phyloP scores from a whole-genome alignment of 2,797 vertebrate species.

The Bufotes viridis region DNA sequence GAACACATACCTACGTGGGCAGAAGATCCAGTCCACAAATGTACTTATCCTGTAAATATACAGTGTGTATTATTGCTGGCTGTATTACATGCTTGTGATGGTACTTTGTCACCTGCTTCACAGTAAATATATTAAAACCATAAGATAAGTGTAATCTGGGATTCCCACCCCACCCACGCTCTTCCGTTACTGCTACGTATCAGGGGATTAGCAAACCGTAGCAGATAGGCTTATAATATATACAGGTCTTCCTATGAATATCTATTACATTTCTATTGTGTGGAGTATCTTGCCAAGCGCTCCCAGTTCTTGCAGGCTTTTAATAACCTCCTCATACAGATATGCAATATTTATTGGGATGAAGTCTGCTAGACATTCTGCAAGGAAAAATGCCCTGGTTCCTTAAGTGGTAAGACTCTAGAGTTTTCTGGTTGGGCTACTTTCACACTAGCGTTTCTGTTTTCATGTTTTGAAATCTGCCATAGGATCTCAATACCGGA shows the following conservation, averaged over 20 bases:
- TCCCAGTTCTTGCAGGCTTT: not conserved
- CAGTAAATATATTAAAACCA: not conserved
- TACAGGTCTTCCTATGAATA: constrained; percentile 21
- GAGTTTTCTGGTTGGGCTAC: not conserved
- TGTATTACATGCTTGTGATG: not conserved
- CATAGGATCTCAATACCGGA: too few species aligned
- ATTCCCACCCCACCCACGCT: not conserved
- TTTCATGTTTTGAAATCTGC: too few species aligned
- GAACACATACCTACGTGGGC: too few species aligned
- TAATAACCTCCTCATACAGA: constrained; percentile 16
- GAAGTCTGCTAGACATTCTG: not conserved
- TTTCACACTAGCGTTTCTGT: too few species aligned
- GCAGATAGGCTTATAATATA: constrained; percentile 16
- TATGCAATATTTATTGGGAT: constrained; percentile 27
- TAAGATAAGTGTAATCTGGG: not conserved
- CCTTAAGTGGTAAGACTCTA: not conserved
- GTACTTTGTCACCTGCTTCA: not conserved
- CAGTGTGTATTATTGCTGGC: not conserved
- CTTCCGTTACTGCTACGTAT: not conserved
- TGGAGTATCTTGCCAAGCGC: constrained; percentile 13
- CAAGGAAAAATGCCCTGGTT: not conserved
- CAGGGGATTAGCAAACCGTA: constrained; percentile 4
- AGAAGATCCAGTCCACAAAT: too few species aligned
- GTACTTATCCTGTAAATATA: too few species aligned
- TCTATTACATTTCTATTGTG: constrained; percentile 44